Evolutionary conservation across 2,113 vertebrate genomes (phyloP), one percentile per base, ranked within the genome.

Genomic region (Caracal caracal): DNA sequence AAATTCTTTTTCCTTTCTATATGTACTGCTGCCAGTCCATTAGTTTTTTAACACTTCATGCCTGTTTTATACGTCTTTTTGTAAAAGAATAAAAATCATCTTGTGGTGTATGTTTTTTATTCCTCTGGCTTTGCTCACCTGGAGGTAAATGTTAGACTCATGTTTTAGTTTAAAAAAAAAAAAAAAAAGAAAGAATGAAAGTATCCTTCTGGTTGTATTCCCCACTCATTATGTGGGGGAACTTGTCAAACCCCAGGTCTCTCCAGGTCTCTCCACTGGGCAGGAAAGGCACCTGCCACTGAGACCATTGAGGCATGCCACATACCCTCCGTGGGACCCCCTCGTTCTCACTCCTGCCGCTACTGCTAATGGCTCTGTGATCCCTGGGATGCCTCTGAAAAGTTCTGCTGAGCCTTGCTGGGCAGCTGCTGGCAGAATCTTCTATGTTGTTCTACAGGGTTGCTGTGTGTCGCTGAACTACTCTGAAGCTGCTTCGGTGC

Each of bases 241-340:
- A 3, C 16, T 68, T 71, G 33, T 37, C 12, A 2, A 10, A 15
- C 7, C 12, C 10, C 7, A 20, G 11, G 5, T 40, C 16, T 40
- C 37, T 70, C 11, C 26, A 83, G 16, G 4, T n/a, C n/a, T n/a
- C n/a, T n/a, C n/a, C n/a, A n/a, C n/a, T n/a, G n/a, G n/a, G n/a
- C 26, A 83, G 16, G 4, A 71, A 78, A 87, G 8, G 4, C 6
- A 65, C 70, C 12, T 87, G 22, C 51, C 24, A 1, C 53, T 20
- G 30, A 4, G 43, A 19, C 4, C 28, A n/a, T 6, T 3, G 63
- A 86, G 51, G 8, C 2, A 0, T 0, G 1, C 65, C 59, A 70
- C 75, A 35, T 56, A 40, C 63, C 26, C 11, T 76, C 30, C 20
- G 20, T 70, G n/a, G 40, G 61, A 93, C 33, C 33, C 6, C n/a